Base-by-base conservation (phyloP, 2,797 vertebrate genomes). In the Eutrigla gurnardus region DNA sequence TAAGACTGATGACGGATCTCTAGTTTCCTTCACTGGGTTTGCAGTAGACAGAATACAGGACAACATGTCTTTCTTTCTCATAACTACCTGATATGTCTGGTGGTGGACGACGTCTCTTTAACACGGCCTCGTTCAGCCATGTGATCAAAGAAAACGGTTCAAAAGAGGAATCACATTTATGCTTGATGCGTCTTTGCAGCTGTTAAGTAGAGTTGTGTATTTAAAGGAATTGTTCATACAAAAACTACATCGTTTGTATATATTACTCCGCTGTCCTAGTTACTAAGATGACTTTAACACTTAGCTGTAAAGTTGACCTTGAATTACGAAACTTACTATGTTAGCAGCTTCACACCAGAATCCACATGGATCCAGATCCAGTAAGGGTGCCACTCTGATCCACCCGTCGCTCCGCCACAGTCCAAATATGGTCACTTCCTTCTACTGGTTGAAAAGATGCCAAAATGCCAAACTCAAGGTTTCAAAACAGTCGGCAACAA, bases 21-120 rank as follows among this genome's bases (percentile, higher is more conserved):
- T 73, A 54, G 58, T 79, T 62, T 69, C 36, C 37, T 63, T 40
- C 63, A 65, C 71, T 66, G 47, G 52, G 35, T 81, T 76, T 42
- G 65, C 4, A 5, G 58, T 57, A 45, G 10, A 43, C 46, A 59
- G 46, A 50, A 62, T 72, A 40, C 9, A 39, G 6, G 4, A 2
- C n/a, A 76, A 35, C 45, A 5, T 66, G 25, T 47, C 53, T 37
- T 60, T 55, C 36, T 33, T 18, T 17, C 17, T n/a, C n/a, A 43
- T 58, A 65, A 50, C 11, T n/a, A 50, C 33, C 43, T 46, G 17
- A 57, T 42, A 7, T 33, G 15, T 68, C 69, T 9, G 40, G 40
- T 8, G 11, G 25, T 7, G 15, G 25, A 68, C 7, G 1, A 59
- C 5, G 8, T 59, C 32, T 40, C 69, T 13, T 46, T 9, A 65